phyloP scores from a whole-genome alignment of 2,888 invertebrate genomes.

The Dynastes tityus region DNA sequence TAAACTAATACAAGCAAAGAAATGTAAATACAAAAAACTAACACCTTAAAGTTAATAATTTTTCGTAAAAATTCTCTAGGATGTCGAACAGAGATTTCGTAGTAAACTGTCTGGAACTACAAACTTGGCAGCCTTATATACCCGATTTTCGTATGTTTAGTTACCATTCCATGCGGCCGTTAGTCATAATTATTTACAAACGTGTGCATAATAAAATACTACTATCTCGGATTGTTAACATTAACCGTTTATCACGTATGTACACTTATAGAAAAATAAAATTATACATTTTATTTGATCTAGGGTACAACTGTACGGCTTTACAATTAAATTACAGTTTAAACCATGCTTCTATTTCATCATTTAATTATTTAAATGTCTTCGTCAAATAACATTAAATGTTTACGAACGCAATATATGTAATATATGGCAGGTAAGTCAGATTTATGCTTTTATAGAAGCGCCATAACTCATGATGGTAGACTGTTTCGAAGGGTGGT shows the following conservation, averaged over 20 bases:
- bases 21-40: no score
- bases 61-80: not conserved
- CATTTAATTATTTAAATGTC: conserved; percentile 30
- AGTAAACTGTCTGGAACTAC: not conserved
- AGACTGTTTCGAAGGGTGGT: conserved; percentile 27
- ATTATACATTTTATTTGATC: conserved; percentile 34
- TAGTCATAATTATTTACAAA: conserved; percentile 34
- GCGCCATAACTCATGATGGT: conserved; percentile 18
- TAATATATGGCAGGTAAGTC: not conserved
- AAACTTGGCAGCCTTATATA: conserved; percentile 16
- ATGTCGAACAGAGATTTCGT: conserved; percentile 29
- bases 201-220: conserved; percentile 27
- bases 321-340: conserved; percentile 34
- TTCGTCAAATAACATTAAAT: conserved; percentile 31
- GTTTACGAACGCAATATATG: conserved; percentile 8
- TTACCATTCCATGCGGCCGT: not conserved
- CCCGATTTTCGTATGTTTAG: not conserved
- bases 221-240: conserved; percentile 25
- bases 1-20: no score
- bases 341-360: conserved; percentile 28
- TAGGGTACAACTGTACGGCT: not conserved
- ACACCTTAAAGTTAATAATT: no score
- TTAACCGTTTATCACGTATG: not conserved
- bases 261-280: conserved; percentile 40
- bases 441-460: conserved; percentile 41